Percentiles rank a stretch among this genome's conserved stretches.
Conservation (phyloP, 2,797 vertebrate genomes). For the Vespertilio murinus region DNA sequence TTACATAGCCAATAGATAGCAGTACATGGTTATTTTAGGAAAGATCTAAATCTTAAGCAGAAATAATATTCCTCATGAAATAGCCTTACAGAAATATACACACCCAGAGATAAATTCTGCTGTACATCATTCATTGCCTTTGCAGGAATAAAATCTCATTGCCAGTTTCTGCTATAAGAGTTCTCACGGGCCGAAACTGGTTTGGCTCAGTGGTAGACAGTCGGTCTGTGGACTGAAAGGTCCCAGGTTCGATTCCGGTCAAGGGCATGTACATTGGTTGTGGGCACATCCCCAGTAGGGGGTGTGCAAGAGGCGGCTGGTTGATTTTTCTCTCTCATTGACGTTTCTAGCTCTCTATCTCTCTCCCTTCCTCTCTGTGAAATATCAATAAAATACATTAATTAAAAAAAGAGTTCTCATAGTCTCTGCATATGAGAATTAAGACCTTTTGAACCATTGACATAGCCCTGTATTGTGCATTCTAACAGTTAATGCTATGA, state of each 20-base stretch:
- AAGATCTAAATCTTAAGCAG: background rate
- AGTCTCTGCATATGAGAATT: background rate
- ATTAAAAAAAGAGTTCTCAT: background rate
- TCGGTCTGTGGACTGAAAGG: too few species aligned
- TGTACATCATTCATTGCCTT: background rate
- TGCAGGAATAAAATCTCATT: conserved; percentile 34
- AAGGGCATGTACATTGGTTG: too few species aligned
- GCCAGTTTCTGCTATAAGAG: background rate
- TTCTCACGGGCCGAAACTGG: too few species aligned
- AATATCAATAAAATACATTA: too few species aligned
- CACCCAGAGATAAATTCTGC: background rate
- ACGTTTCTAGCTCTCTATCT: too few species aligned
- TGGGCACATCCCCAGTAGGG: too few species aligned
- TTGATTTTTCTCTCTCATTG: too few species aligned
- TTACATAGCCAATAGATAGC: background rate
- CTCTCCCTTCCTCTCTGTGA: too few species aligned
- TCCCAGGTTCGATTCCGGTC: too few species aligned
- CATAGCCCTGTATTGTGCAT: background rate
- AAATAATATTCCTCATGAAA: conserved; percentile 25
- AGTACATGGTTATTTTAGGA: background rate
- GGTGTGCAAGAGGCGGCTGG: too few species aligned
- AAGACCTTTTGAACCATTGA: background rate
- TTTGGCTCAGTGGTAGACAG: too few species aligned
- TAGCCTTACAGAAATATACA: background rate
- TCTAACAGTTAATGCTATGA: background rate